Evolutionary conservation across 2,888 invertebrate species (phyloP), one percentile per base, ranked within the genome.

Genomic region (Phania funesta): DNA sequence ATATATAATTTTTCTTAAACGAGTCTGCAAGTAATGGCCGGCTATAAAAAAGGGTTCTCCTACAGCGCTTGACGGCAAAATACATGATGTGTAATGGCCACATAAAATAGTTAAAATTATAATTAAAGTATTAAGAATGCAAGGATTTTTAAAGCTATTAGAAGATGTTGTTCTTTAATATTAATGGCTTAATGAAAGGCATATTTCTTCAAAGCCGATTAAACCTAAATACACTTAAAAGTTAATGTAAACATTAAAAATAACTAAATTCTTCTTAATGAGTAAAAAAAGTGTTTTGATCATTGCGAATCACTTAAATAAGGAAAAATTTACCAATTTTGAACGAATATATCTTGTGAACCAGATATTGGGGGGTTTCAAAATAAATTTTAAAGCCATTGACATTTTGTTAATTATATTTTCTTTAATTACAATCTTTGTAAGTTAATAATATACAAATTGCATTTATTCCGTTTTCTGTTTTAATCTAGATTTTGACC

Each of bases 121-220:
- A 75, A 58, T 75, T 65, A 65, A 73, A 62, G 22, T 68, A 44
- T 32, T 68, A 56, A 44, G 9, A 44, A 56, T 35, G n/a, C 9
- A 32, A 24, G 38, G 20, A 50, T 46, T 35, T 20, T 50, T 60
- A 38, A 38, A 22, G 32, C 46, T 46, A 60, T 46, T 29, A 60
- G 58, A 50, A 48, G 1, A 46, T 41, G 8, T 48, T 24, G 2
- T 16, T 13, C 35, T 18, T 41, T n/a, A 41, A 71, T 58, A 62
- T 29, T 44, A 65, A 74, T 80, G 68, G 68, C 80, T 80, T 80
- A 74, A 80, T 80, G 54, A 74, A 74, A 74, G 74, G 18, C n/a
- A 18, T 18, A 50, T 22, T 52, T 60, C 65, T 35, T 9, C 50
- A 20, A 60, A 29, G 22, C 3, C 22, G 4, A 8, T 44, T 16